phyloP scores from a whole-genome alignment of 2,888 invertebrate species.

The Eudemis profundana region DNA sequence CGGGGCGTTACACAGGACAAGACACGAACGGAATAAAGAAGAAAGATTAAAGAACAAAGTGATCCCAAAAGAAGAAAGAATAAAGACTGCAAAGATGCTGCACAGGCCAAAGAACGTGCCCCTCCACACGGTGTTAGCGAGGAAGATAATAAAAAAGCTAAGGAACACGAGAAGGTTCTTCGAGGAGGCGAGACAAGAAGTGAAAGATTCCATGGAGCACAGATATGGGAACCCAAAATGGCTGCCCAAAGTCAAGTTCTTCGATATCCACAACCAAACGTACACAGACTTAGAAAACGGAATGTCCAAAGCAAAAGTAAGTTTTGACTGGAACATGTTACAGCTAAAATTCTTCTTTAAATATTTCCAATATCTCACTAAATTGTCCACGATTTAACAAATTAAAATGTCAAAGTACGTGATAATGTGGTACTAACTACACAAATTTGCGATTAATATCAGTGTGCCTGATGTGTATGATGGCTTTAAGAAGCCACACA shows the following conservation, averaged over 20 bases:
- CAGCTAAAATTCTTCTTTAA: too few species aligned
- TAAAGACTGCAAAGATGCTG: conserved; percentile 63
- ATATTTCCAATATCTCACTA: too few species aligned
- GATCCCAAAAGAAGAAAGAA: conserved; percentile 56
- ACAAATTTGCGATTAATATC: too few species aligned
- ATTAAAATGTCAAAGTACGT: too few species aligned
- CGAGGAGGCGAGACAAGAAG: conserved; percentile 62
- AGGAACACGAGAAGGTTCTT: conserved; percentile 71
- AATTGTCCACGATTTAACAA: too few species aligned
- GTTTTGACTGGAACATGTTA: conserved; percentile 53
- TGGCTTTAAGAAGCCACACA: too few species aligned
- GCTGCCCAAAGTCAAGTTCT: conserved; percentile 78
- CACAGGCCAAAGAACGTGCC: conserved; percentile 62
- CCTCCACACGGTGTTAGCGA: conserved; percentile 67
- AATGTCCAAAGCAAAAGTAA: conserved; percentile 73
- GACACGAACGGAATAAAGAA: conserved; percentile 63
- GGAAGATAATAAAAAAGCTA: conserved; percentile 71
- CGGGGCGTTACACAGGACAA: conserved; percentile 64
- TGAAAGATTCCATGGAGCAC: conserved; percentile 70
- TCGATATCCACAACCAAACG: conserved; percentile 72
- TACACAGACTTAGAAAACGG: conserved; percentile 57
- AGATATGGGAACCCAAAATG: conserved; percentile 74
- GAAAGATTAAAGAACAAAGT: conserved; percentile 22
- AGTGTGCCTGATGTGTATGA: too few species aligned
- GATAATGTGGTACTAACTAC: too few species aligned